These are phyloP conservation scores for Macroramphosus scolopax DNA, from an alignment of 2,797 vertebrate species.

Conservation along the genomic window DNA sequence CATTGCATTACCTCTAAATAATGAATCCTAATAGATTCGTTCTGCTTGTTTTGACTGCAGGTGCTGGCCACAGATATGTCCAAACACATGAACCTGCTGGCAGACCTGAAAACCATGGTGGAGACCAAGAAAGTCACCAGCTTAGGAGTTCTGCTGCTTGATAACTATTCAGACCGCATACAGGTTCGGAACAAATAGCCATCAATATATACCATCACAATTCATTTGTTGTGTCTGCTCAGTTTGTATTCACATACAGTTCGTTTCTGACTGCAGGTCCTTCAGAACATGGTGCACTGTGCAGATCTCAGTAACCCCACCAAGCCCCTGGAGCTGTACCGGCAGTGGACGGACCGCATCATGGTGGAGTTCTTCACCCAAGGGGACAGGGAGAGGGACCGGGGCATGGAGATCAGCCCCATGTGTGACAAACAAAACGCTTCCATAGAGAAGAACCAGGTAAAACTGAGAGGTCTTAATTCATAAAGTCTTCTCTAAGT, in stretches of 20 bases:
- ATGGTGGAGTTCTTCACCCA: slow-evolving; percentile 93
- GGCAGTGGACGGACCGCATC: slow-evolving; percentile 90
- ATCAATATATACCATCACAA: not conserved
- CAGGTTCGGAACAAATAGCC: slow-evolving; percentile 78
- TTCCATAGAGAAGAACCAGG: slow-evolving; percentile 93
- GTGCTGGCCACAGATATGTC: slow-evolving; percentile 95
- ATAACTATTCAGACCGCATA: slow-evolving; percentile 93
- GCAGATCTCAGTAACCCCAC: slow-evolving; percentile 93
- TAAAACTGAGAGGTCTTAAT: slow-evolving; percentile 35
- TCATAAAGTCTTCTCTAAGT: not conserved
- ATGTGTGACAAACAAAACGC: slow-evolving; percentile 94
- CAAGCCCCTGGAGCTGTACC: slow-evolving; percentile 88
- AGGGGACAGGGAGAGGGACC: slow-evolving; percentile 87
- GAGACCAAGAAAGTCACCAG: slow-evolving; percentile 96
- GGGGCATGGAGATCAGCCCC: slow-evolving; percentile 92
- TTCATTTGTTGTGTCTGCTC: not conserved
- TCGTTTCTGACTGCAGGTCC: slow-evolving; percentile 73
- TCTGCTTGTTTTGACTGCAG: slow-evolving; percentile 54
- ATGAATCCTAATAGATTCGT: not conserved
- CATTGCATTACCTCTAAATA: not conserved
- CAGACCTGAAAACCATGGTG: slow-evolving; percentile 94
- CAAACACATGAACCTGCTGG: slow-evolving; percentile 94
- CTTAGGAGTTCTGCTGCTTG: slow-evolving; percentile 87
- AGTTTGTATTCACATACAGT: not conserved
- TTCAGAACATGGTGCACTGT: slow-evolving; percentile 94